Base-by-base conservation (phyloP, 2,797 vertebrate species). In the Gymnothorax reevesii region DNA sequence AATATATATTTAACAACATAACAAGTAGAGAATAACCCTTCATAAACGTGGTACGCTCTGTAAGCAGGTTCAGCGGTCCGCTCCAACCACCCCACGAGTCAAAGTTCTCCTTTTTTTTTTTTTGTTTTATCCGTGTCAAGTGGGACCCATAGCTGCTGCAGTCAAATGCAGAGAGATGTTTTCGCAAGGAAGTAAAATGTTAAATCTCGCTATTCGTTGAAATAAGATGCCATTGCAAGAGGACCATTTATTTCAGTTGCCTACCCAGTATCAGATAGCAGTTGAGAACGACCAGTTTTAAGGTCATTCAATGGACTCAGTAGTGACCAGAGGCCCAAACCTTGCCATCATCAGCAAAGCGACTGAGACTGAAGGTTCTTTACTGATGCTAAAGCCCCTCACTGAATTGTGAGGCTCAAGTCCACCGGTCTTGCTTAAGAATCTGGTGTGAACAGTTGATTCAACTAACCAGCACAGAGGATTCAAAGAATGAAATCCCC, bases 21-120 rank as follows among this genome's bases (percentile, higher is more conserved):
- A 2, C 6, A 59, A 66, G 57, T 3, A 7, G 7, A 0, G 17
- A 7, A 0, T 15, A 5, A n/a, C 80, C 88, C 90, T 75, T 33
- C 2, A 3, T 17, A 3, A 42, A 92, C 90, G 90, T 96, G 95
- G 95, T 96, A 93, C 92, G 87, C 88, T 94, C 95, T 88, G 55
- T 88, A 90, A 95, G 93, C 96, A 97, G 95, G 95, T 96, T 97
- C 95, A 95, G 94, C 93, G 92, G 91, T 89, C 94, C 94, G 90
- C 92, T 92, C 92, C 89, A 87, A 92, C 92, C 89, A 87, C 91
- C 91, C 89, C 91, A 92, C 92, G 91, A 89, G 90, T 93, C 88
- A 92, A 92, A 89, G 84, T 66, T 85, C 88, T 15, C 87, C 88
- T 91, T 42, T 73, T 86, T 88, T 91, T 82, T 89, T 90, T 89